These are phyloP conservation scores for Liparis tanakae DNA, from an alignment of 2,797 vertebrate genomes.

Conservation along the genomic window DNA sequence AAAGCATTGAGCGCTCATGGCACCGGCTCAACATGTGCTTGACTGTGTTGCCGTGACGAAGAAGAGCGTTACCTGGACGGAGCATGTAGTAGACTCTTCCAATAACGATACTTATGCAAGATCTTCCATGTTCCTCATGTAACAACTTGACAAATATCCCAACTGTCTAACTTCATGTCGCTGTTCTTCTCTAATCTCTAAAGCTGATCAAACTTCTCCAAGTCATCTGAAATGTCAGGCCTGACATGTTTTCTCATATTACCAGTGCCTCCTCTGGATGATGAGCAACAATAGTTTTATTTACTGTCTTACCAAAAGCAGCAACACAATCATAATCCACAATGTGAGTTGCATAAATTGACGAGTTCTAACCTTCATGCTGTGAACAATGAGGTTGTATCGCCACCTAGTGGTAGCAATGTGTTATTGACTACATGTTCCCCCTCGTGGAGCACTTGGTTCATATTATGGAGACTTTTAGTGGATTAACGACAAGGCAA, in stretches of 20 bases:
- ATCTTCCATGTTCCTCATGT: background rate
- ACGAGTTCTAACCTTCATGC: conserved; percentile 10
- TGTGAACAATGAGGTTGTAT: background rate
- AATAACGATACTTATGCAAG: too few relatives aligned
- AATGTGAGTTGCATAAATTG: background rate
- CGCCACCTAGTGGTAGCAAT: conserved; percentile 62
- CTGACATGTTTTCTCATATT: background rate
- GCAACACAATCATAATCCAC: background rate
- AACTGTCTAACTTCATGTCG: background rate
- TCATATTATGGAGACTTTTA: background rate
- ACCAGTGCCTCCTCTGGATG: background rate
- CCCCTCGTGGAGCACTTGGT: background rate
- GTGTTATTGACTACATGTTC: background rate
- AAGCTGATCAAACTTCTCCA: conserved; percentile 14
- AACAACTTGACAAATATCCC: background rate
- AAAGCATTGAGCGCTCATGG: background rate
- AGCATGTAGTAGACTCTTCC: background rate
- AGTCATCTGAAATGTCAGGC: conserved; percentile 1
- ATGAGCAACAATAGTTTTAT: conserved; percentile 5
- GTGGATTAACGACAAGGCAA: too few relatives aligned
- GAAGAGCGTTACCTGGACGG: background rate
- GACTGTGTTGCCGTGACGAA: background rate
- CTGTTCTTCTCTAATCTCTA: conserved; percentile 8
- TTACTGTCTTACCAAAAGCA: background rate
- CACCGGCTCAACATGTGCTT: too few relatives aligned